Evolutionary conservation across 2,888 invertebrate species (phyloP), one percentile per base, ranked within the genome.

Genomic region (Perithous albicinctus): DNA sequence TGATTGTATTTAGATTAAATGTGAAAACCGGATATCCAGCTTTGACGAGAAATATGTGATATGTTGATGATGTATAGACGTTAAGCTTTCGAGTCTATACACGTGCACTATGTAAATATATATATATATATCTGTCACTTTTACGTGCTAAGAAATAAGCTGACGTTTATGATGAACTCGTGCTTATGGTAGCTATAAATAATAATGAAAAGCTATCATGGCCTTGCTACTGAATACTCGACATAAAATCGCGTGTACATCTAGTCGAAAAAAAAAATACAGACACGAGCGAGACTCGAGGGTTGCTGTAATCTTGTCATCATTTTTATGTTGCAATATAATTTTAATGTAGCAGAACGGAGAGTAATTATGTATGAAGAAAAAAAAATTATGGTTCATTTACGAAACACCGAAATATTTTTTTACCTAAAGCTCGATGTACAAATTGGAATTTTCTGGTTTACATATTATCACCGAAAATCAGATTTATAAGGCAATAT

Each of bases 121-220:
- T 35, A 2, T 32, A 61, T 67, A n/a, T n/a, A n/a, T n/a, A n/a
- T n/a, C n/a, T n/a, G n/a, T 48, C 29, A 35, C 48, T 75, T 70
- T 70, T 59, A 78, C 18, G 38, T 41, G 43, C 35, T 35, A 20
- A 8, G 41, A 76, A 61, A 77, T 81, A 46, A 77, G 77, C n/a
- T 38, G 5, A 51, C 61, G 35, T 73, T 81, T 74, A 81, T 23
- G 35, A 20, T n/a, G 38, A 51, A 69, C 59, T 48, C 64, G 54
- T 20, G 73, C 23, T n/a, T 29, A 15, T 56, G 70, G n/a, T n/a
- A 74, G 75, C 75, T 78, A 82, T 82, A 82, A 82, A 82, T 82
- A 67, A 76, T 61, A 73, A 81, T 77, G 59, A 78, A 78, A 74
- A 75, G 70, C 69, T 43, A 59, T 18, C 29, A 54, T 41, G 54